Evolutionary conservation across 2,888 invertebrate species (phyloP), one percentile per base, ranked within the genome.

Genomic region (Biston stratarius): DNA sequence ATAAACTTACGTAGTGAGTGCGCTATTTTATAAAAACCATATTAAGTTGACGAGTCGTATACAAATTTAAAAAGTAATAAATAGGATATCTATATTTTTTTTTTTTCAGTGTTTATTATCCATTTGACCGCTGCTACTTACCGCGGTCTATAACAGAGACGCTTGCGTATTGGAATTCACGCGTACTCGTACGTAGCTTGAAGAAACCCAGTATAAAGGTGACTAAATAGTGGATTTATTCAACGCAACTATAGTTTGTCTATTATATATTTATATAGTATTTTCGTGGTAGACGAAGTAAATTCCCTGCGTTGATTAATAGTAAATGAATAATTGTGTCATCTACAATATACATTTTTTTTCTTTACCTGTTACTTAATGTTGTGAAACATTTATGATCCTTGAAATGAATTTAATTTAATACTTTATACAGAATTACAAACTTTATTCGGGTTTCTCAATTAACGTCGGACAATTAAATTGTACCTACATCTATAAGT

Each of bases 371-470:
- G 3, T 24, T 24, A 24, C 24, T 24, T 24, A n/a, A n/a, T n/a
- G n/a, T n/a, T n/a, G 33, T 36, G 14, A 58, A 33, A 48, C 14
- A 47, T 56, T 42, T 33, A 56, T 34, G 11, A 40, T 49, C 38
- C 24, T 48, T 40, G 33, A 56, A 38, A 53, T 53, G 2, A 36
- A 15, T n/a, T 12, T 47, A 15, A 52, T 48, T 52, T 52, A 15
- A 33, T 34, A 33, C 47, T 53, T 38, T 47, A 59, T 59, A 38
- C 33, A 47, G 36, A 15, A 64, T 51, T 33, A 33, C 40, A 56
- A 60, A 49, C 49, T 52, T 10, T 45, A 52, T 36, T 60, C 48
- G 42, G 42, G 49, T 57, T 52, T 51, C 51, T 6, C 15, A 66
- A 61, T 42, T 14, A 57, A 38, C 38, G 40, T 57, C 40, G 15